phyloP scores from a whole-genome alignment of 2,113 vertebrate genomes.

The Gila orcuttii region DNA sequence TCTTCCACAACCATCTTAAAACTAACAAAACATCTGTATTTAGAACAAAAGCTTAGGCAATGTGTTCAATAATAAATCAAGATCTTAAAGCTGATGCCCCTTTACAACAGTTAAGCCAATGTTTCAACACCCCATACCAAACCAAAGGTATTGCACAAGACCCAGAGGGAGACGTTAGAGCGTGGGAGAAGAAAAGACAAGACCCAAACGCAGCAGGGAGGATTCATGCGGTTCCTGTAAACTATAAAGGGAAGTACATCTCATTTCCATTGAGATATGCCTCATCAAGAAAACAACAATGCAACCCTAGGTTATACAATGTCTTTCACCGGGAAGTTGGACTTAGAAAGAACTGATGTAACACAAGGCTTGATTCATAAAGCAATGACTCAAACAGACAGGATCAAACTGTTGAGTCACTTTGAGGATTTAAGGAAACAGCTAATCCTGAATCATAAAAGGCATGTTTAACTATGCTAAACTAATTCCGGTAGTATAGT shows the following conservation, averaged over 20 bases:
- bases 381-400: background rate
- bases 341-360: background rate
- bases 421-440: conserved; percentile 4
- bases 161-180: background rate
- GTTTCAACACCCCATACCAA: conserved; percentile 42
- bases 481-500: background rate
- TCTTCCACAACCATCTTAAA: background rate
- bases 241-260: conserved; percentile 6
- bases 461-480: background rate
- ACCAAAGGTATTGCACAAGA: conserved; percentile 43
- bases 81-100: conserved; percentile 24
- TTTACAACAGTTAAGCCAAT: background rate
- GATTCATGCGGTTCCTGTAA: conserved; percentile 4
- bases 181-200: conserved; percentile 25
- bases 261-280: conserved; percentile 11
- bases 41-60: background rate
- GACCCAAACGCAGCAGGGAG: background rate
- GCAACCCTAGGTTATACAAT: background rate
- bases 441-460: background rate
- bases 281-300: conserved; percentile 21
- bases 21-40: conserved; percentile 12
- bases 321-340: background rate
- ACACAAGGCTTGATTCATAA: conserved; percentile 14
- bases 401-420: background rate
- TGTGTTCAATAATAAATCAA: conserved; percentile 26